Evolutionary conservation across 35 echinoderm and acorn worm species (phyloP), one percentile per base, ranked within the genome.

Genomic region (Patiria miniata): DNA sequence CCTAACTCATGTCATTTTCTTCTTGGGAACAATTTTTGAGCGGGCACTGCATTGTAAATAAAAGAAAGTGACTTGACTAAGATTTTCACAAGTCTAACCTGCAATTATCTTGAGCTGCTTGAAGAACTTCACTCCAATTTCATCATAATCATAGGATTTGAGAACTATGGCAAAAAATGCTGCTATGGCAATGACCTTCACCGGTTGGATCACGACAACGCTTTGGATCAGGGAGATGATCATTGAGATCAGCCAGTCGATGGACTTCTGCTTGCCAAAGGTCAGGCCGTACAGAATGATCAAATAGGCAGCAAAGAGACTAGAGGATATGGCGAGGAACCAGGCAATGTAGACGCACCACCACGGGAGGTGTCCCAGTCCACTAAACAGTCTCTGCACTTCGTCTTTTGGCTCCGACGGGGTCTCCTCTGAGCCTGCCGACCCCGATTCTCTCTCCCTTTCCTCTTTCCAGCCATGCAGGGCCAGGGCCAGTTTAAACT

Each of bases 201-300:
- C 16, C 5, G 96, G 96, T 68, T 99, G 92, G 8, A 94, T 76
- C 37, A 99, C 79, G 36, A 94, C 18, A 22, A 95, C 33, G 36
- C 90, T 95, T 51, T 95, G 89, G 32, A 99, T 65, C 39, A 99
- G 52, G 15, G 92, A 82, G 17, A 99, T 79, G 21, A 95, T 37
- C 86, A 99, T 99, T 2, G 93, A 81, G 36, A 99, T 61, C 86
- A 99, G 52, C 96, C 96, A 99, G 59, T 99, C 89, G 1, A 99
- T 12, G 0, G 96, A 99, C 21, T 79, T 51, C 89, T 94, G 85
- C 89, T 81, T 86, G 36, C 96, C 96, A 26, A 89, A 99, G 36
- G 77, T 90, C 30, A 99, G 84, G n/a, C 96, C 96, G 33, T 99
- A 99, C 1, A 92, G 90, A 77, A 99, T 90, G 61, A 99, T 91